Evolutionary conservation across 2,888 invertebrate species (phyloP).

Genomic region (Ametastegia equiseti): DNA sequence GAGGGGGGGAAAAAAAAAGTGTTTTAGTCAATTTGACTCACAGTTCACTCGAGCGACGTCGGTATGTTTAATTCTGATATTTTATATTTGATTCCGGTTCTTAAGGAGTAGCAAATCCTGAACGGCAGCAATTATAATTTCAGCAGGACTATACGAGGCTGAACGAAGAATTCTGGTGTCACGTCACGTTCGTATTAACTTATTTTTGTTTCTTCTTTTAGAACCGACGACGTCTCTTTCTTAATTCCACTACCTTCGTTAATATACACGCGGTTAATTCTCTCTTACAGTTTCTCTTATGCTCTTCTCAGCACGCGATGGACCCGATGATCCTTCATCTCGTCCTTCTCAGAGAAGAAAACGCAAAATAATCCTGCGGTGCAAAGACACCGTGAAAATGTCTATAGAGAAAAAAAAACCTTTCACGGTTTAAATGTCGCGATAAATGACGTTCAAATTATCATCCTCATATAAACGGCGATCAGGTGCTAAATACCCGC

Average conservation of each 20-base stretch:
- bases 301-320: not conserved
- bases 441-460: not conserved
- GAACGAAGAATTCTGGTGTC: constrained; percentile 15
- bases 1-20: not conserved
- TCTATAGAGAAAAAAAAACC: not conserved
- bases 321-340: not conserved
- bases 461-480: not conserved
- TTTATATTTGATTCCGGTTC: not conserved
- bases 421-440: no score
- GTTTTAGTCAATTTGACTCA: not conserved
- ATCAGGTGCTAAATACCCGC: not conserved
- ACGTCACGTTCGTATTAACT: constrained; percentile 39
- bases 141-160: not conserved
- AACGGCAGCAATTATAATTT: constrained; percentile 31
- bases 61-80: not conserved
- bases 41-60: not conserved
- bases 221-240: constrained; percentile 15
- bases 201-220: constrained; percentile 19
- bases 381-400: not conserved
- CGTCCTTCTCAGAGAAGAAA: not conserved
- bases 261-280: not conserved
- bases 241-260: not conserved
- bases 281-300: not conserved
- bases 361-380: not conserved
- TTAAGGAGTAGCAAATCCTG: not conserved